These are phyloP conservation scores for Catharus ustulatus DNA, from an alignment of 2,797 vertebrate species.

Conservation along the genomic window DNA sequence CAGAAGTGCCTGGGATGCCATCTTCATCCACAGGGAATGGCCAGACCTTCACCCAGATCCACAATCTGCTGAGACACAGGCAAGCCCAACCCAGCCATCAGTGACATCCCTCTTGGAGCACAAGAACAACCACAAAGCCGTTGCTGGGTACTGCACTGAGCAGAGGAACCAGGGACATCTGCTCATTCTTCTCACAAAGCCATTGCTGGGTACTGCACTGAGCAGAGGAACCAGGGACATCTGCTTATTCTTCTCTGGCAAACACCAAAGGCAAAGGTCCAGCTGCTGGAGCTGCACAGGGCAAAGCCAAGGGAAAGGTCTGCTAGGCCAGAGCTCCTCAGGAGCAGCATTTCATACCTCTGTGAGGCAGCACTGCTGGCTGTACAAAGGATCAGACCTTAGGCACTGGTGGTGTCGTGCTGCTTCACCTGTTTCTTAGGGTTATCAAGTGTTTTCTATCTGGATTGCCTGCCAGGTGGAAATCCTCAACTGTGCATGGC, in stretches of 20 bases:
- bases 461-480: background rate
- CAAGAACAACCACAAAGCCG: background rate
- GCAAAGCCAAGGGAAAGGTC: background rate
- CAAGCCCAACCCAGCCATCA: background rate
- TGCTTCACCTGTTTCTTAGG: background rate
- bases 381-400: background rate
- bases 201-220: fast-evolving
- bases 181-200: background rate
- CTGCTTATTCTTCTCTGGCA: background rate
- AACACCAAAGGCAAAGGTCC: background rate
- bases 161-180: fast-evolving
- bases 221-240: fast-evolving
- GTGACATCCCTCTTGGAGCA: background rate
- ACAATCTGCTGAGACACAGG: background rate
- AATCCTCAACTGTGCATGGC: background rate
- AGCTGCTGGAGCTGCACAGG: background rate
- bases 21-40: background rate
- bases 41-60: background rate
- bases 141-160: fast-evolving
- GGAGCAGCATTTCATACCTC: background rate
- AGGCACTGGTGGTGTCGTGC: background rate
- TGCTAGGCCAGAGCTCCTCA: background rate
- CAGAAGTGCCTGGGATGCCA: background rate
- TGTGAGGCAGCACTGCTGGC: background rate
- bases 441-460: background rate